Evolutionary conservation across 23 tunicate species (phyloP), one percentile per base, ranked within the genome.

Genomic region (Ascidia mentula): DNA sequence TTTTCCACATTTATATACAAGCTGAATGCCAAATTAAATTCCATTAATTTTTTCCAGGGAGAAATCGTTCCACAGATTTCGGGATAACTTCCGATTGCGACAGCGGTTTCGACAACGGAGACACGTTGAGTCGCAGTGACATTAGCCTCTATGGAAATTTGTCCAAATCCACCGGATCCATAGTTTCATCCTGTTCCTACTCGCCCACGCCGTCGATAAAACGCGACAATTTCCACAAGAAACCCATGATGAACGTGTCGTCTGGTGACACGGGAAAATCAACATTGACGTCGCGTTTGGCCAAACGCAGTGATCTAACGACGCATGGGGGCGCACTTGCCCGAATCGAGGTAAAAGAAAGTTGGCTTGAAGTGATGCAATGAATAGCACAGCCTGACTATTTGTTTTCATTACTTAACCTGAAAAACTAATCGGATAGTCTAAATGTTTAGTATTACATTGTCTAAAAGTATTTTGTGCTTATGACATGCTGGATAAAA

Each of bases 31-130:
- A n/a, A n/a, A n/a, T 34, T 34, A 33, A 18, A 18, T 73, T 73
- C 15, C 32, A 22, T 38, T 45, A 45, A 6, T 79, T 71, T 75
- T 75, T 75, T 84, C 15, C 40, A 85, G 89, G 69, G 60, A 83
- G 84, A 46, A 79, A 65, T 26, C 84, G 75, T 20, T 79, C 90
- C 35, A 59, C 79, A 6, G 90, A 86, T 46, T 61, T 36, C 31
- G 80, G 84, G 35, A 78, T 86, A 59, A 86, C 90, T 26, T 86
- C 90, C 31, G 90, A 86, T 70, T 86, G 90, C 73, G 90, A 86
- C 46, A 86, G 90, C 61, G 90, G 90, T 12, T 86, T 86, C 75
- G 90, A 86, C 80, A 86, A 86, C 75, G 90, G 90, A 12, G 90
- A 86, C 40, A 71, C 65, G 28, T 31, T 86, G 37, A 86, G 90